These are phyloP conservation scores for Cheirogaleus major DNA, from an alignment of 2,797 vertebrate species.

Conservation along the genomic window DNA sequence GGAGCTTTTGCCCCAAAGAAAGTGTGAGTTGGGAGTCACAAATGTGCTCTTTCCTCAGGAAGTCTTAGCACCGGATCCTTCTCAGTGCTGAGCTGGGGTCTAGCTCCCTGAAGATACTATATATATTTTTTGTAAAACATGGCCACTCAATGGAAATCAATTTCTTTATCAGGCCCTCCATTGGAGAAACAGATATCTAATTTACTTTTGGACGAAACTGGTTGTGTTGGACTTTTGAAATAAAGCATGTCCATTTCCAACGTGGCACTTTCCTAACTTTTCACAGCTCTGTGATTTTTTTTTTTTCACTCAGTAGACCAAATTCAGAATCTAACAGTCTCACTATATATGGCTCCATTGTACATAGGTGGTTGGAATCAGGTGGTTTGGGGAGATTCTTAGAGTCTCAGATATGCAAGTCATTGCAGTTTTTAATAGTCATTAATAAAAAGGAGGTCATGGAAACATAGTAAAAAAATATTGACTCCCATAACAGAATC, in stretches of 20 bases:
- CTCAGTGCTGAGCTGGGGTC: neutral
- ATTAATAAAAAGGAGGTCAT: neutral
- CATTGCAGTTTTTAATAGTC: neutral
- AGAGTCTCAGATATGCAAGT: neutral
- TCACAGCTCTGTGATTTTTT: neutral
- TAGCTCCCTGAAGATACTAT: neutral
- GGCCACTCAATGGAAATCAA: neutral
- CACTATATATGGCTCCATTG: neutral
- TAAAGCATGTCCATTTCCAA: neutral
- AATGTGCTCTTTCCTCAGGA: neutral
- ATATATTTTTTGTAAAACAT: neutral
- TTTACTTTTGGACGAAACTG: neutral
- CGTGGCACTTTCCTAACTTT: neutral
- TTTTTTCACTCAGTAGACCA: neutral
- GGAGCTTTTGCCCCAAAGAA: neutral
- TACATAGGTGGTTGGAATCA: neutral
- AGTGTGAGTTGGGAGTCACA: neutral
- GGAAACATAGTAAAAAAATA: neutral
- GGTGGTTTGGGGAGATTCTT: neutral
- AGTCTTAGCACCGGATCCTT: neutral
- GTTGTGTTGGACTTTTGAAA: constrained; percentile 2
- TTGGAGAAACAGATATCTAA: neutral
- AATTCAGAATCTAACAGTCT: neutral
- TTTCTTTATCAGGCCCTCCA: neutral
- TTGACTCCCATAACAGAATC: neutral